Evolutionary conservation across 2,113 vertebrate genomes (phyloP).

Genomic region (Cariama cristata): DNA sequence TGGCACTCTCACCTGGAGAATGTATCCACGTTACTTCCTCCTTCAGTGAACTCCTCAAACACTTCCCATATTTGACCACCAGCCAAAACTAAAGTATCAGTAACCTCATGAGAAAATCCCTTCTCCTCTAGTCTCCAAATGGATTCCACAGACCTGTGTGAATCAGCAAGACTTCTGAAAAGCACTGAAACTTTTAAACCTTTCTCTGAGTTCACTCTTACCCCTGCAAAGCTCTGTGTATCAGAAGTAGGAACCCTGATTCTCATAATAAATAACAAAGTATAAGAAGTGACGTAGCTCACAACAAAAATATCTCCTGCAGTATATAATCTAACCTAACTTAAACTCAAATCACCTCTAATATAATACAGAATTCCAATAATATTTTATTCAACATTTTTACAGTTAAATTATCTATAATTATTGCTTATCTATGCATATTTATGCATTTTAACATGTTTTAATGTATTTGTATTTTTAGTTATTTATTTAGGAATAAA

Average conservation of each 20-base stretch:
- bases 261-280: not conserved
- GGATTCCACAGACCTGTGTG: not conserved
- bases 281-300: not conserved
- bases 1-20: not conserved
- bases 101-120: not conserved
- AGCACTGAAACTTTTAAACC: not conserved
- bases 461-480: not conserved
- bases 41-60: not conserved
- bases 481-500: not conserved
- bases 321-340: not conserved
- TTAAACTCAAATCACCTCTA: not conserved
- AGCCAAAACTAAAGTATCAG: not conserved
- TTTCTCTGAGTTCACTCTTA: not conserved
- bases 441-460: not conserved
- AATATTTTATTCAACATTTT: not conserved
- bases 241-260: not conserved
- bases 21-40: fast-evolving
- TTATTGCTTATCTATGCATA: not conserved
- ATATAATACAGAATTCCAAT: not conserved
- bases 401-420: not conserved
- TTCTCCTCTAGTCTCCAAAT: not conserved
- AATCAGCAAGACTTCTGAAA: not conserved
- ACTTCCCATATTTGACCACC: not conserved
- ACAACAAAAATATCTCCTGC: not conserved
- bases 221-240: not conserved